Conservation (phyloP, 2,113 vertebrate species). For the Nothoprocta pentlandii region DNA sequence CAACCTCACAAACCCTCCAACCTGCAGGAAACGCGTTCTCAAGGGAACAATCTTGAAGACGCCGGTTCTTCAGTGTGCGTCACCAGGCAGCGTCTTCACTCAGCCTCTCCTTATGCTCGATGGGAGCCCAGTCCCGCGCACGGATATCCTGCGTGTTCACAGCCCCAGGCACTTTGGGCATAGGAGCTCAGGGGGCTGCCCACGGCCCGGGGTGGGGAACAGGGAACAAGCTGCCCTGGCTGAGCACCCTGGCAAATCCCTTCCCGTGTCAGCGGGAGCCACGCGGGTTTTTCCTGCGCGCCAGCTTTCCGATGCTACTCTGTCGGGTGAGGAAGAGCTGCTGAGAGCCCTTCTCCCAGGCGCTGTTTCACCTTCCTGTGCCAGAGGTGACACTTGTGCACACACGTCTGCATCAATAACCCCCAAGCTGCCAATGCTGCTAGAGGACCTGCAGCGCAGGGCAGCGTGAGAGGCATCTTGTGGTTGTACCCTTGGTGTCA, state of each 20-base stretch:
- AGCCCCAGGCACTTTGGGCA: background rate
- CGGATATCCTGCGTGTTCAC: background rate
- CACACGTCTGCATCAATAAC: background rate
- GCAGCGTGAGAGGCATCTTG: background rate
- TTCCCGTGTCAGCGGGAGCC: background rate
- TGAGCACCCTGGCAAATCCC: background rate
- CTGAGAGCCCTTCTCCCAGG: background rate
- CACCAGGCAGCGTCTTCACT: background rate
- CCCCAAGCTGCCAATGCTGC: background rate
- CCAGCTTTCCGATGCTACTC: background rate
- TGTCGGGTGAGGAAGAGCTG: background rate
- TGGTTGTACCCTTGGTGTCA: background rate
- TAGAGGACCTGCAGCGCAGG: background rate
- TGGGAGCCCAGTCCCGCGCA: background rate
- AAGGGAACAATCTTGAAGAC: slow-evolving; percentile 44
- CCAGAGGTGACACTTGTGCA: background rate
- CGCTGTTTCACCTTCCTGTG: background rate
- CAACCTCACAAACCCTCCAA: slow-evolving; percentile 59
- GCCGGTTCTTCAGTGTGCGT: slow-evolving; percentile 14
- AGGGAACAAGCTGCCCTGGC: too few species aligned
- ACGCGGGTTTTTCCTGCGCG: background rate
- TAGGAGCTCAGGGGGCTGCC: too few species aligned
- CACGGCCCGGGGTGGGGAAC: too few species aligned
- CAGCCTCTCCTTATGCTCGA: background rate
- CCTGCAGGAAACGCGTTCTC: slow-evolving; percentile 41